phyloP scores from a whole-genome alignment of 2,113 vertebrate genomes.

The Toxotes jaculatrix region DNA sequence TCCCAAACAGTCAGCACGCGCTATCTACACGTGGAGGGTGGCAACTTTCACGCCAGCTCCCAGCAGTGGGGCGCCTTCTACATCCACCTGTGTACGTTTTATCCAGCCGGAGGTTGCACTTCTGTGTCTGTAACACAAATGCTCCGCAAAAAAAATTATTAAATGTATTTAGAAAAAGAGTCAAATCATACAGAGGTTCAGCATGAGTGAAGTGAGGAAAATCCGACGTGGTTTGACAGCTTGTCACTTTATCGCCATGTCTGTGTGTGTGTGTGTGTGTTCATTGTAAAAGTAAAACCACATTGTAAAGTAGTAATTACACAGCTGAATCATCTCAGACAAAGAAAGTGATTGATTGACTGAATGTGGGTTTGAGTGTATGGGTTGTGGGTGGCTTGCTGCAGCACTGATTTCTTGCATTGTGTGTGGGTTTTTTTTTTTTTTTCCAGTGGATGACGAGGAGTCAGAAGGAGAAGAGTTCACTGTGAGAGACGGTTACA shows the following conservation, averaged over 20 bases:
- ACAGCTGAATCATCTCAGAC: not conserved
- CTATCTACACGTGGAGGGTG: slow-evolving; percentile 98
- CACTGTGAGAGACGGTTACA: slow-evolving; percentile 98
- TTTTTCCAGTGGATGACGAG: slow-evolving; percentile 94
- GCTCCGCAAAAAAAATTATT: no score
- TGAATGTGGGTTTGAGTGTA: not conserved
- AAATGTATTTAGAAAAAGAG: not conserved
- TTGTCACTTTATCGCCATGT: not conserved
- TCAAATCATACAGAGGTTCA: not conserved
- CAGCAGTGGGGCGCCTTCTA: slow-evolving; percentile 99
- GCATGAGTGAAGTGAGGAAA: not conserved
- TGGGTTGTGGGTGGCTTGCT: not conserved
- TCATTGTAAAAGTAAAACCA: not conserved
- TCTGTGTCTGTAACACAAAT: no score
- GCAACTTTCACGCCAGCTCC: slow-evolving; percentile 99
- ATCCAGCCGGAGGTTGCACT: not conserved
- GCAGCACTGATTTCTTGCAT: not conserved
- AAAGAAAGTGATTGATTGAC: slow-evolving; percentile 5
- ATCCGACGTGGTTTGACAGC: slow-evolving; percentile 11
- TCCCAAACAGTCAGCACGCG: slow-evolving; percentile 99
- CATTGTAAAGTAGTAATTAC: slow-evolving; percentile 5
- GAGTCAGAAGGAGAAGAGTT: slow-evolving; percentile 99
- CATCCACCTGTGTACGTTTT: slow-evolving; percentile 96
- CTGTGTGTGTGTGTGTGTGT: not conserved
- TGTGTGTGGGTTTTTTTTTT: slow-evolving; percentile 4